Base-by-base conservation (phyloP, 1,140 invertebrate species). In the Tenebrio molitor region DNA sequence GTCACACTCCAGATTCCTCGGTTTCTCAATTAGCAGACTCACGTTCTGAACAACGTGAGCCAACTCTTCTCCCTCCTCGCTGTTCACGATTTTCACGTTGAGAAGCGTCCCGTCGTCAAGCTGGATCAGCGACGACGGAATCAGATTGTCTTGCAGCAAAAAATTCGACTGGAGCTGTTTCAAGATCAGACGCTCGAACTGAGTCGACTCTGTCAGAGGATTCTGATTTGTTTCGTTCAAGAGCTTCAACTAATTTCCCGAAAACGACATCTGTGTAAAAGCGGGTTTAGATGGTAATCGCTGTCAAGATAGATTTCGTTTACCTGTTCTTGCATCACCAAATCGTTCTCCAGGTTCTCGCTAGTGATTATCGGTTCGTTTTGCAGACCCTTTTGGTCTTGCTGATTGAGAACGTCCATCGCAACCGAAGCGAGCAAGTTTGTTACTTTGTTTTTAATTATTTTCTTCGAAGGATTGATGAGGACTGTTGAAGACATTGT, bases 1-100 rank as follows among this genome's bases (percentile, higher is more conserved):
- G 62, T 81, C 74, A 68, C 81, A 83, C 39, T 79, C 68, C 12
- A 78, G 66, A 64, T 69, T 77, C 6, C 70, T 42, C 7, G 21
- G 69, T 53, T 68, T 74, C 21, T 23, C 29, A 8, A 14, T 3
- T 65, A 21, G 36, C 14, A 34, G 2, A 58, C 8, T 58, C 4
- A 29, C 12, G 36, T 39, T 39, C 4, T 39, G 2, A 4, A 39
- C n/a, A 29, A 2, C 7, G 10, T 21, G 7, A 10, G 17, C 2
- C 15, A 17, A n/a, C 33, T 58, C 21, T 58, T 46, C 15, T 33
- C 34, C 17, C 17, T 44, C 12, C 2, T 39, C 19, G 14, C 10
- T 53, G 12, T 69, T 69, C 25, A 34, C 16, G 1, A 16, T 53
- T 53, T 69, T 69, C n/a, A 58, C 21, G 46, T 70, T 70, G 16